Evolutionary conservation across 2,888 invertebrate genomes (phyloP).

Genomic region (Sarcophaga carnaria): DNA sequence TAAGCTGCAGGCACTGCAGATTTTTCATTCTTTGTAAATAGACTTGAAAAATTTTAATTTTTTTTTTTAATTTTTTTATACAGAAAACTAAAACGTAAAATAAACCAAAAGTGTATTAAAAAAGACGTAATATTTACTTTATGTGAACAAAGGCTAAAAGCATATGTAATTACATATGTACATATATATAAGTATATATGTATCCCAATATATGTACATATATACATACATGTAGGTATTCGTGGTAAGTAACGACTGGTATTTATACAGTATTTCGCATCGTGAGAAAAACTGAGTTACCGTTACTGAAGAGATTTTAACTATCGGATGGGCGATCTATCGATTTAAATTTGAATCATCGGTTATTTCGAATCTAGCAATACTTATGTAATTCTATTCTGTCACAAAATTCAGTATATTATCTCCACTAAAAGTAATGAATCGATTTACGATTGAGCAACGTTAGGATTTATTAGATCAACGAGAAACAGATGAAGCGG

Average conservation of each 20-base stretch:
- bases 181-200: too few relatives aligned
- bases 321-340: too few relatives aligned
- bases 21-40: slow-evolving; percentile 47
- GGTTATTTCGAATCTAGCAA: too few relatives aligned
- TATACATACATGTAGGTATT: background rate
- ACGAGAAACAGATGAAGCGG: too few relatives aligned
- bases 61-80: background rate
- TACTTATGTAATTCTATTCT: too few relatives aligned
- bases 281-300: background rate
- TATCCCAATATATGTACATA: background rate
- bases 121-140: slow-evolving; percentile 34
- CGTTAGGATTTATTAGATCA: too few relatives aligned
- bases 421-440: too few relatives aligned
- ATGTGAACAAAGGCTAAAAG: slow-evolving; percentile 6
- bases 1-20: slow-evolving; percentile 63
- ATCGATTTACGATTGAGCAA: too few relatives aligned
- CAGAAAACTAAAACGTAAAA: background rate
- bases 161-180: background rate
- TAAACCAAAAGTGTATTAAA: background rate
- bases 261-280: background rate
- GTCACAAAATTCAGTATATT: too few relatives aligned
- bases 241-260: background rate
- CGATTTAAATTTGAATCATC: too few relatives aligned
- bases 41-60: background rate
- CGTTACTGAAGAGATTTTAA: background rate